A percentile compares a stretch with the other conserved stretches of the same genome.
These are phyloP conservation scores for Paraplagusia blochii DNA, from an alignment of 2,113 vertebrate species.

Conservation along the genomic window DNA sequence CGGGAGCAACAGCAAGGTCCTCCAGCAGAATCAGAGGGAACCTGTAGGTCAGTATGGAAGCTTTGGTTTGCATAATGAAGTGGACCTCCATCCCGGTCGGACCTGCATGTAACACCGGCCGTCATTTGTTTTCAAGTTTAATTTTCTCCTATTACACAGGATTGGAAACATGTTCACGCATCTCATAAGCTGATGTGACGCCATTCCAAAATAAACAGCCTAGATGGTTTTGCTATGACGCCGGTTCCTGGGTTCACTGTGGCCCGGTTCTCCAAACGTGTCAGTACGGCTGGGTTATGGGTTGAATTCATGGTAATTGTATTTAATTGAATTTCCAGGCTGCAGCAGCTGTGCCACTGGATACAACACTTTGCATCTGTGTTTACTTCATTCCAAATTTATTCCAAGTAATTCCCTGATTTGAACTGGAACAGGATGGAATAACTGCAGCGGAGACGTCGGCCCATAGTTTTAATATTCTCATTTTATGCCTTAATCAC, in stretches of 20 bases:
- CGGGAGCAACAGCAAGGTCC: slow-evolving; percentile 96
- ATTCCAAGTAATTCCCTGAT: slow-evolving; percentile 13
- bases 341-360: slow-evolving; percentile 26
- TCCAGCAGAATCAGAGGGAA: slow-evolving; percentile 94
- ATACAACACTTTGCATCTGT: slow-evolving; percentile 5
- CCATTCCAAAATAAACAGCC: not conserved
- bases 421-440: slow-evolving; percentile 14
- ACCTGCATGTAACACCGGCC: not conserved
- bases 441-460: not conserved
- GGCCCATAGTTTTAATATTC: not conserved
- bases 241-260: not conserved
- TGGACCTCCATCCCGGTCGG: not conserved
- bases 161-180: not conserved
- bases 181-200: not conserved
- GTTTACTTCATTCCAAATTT: slow-evolving; percentile 21
- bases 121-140: not conserved
- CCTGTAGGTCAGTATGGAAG: slow-evolving; percentile 84
- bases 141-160: not conserved
- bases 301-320: slow-evolving; percentile 25
- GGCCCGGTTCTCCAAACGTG: slow-evolving; percentile 3
- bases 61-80: not conserved
- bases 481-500: slow-evolving; percentile 6
- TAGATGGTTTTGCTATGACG: not conserved
- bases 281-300: slow-evolving; percentile 17
- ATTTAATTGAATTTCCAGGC: slow-evolving; percentile 15